Evolutionary conservation across 2,113 vertebrate genomes (phyloP).

Genomic region (Hipposideros armiger): DNA sequence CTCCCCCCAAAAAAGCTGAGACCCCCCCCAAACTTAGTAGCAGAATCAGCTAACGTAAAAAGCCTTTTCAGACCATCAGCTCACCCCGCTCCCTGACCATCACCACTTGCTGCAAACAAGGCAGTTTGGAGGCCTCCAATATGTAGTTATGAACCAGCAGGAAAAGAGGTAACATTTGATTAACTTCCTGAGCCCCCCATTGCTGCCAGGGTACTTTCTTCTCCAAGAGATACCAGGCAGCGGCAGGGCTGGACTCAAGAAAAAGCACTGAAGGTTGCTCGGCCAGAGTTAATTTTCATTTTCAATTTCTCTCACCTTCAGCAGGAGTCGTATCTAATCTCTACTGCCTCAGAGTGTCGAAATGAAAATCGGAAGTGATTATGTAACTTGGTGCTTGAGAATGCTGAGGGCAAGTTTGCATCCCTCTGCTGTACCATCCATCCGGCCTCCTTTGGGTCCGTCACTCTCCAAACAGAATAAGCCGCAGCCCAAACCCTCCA

Average conservation of each 20-base stretch:
- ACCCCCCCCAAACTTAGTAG: not conserved
- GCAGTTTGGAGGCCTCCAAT: not conserved
- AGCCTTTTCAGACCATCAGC: not conserved
- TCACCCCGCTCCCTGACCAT: not conserved
- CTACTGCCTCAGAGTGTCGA: constrained; percentile 68
- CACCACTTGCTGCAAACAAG: not conserved
- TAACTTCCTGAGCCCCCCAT: not conserved
- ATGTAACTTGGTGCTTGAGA: constrained; percentile 18
- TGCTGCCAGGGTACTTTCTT: not conserved
- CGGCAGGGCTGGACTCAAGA: not conserved
- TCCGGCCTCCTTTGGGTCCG: constrained; percentile 58
- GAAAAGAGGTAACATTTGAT: not conserved
- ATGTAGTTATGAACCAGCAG: fast-evolving
- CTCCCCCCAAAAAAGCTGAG: not conserved
- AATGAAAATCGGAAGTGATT: constrained; percentile 77
- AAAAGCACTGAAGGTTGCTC: constrained; percentile 72
- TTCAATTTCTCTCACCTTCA: constrained; percentile 62
- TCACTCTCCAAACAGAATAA: not conserved
- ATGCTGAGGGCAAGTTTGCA: not conserved
- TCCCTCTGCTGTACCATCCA: not conserved
- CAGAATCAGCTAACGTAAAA: not conserved
- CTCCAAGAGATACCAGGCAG: not conserved
- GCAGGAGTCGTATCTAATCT: constrained; percentile 81
- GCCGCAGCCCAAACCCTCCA: not conserved
- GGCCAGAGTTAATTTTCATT: constrained; percentile 73